Conservation (phyloP, 2,113 vertebrate species). For the Apeltes quadracus region DNA sequence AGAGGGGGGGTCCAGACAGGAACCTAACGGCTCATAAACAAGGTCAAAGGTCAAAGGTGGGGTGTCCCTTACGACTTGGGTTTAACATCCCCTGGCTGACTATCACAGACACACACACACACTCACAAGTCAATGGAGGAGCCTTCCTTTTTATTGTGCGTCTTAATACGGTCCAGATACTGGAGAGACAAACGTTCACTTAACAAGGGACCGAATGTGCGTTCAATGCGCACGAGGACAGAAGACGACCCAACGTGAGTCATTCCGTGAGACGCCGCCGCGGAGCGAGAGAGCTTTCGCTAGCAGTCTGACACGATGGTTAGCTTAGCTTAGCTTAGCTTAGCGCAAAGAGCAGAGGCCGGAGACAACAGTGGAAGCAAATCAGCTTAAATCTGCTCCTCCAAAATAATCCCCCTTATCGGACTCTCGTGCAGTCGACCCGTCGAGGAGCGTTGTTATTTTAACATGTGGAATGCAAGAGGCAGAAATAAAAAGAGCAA, state of each 20-base stretch:
- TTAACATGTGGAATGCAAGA: conserved; percentile 12
- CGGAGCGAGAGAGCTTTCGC: not conserved
- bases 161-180: conserved; percentile 82
- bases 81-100: not conserved
- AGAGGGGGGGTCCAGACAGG: not conserved
- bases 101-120: not conserved
- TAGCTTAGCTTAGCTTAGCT: no score
- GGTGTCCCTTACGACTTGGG: not conserved
- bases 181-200: conserved; percentile 76
- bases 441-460: not conserved
- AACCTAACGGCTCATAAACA: conserved; percentile 33
- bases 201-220: conserved; percentile 39
- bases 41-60: conserved; percentile 18
- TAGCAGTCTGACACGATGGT: no score
- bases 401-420: not conserved
- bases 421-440: not conserved
- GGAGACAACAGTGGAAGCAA: not conserved
- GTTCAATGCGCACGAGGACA: conserved; percentile 42
- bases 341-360: not conserved
- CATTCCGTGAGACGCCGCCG: conserved; percentile 24
- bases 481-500: conserved; percentile 36
- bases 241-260: conserved; percentile 74
- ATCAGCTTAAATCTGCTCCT: not conserved
- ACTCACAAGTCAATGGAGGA: not conserved
- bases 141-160: conserved; percentile 35